Percentiles rank a stretch among this genome's conserved stretches.
Conservation (phyloP, 2,797 vertebrate species). For the Pangasius sanitwongsei region DNA sequence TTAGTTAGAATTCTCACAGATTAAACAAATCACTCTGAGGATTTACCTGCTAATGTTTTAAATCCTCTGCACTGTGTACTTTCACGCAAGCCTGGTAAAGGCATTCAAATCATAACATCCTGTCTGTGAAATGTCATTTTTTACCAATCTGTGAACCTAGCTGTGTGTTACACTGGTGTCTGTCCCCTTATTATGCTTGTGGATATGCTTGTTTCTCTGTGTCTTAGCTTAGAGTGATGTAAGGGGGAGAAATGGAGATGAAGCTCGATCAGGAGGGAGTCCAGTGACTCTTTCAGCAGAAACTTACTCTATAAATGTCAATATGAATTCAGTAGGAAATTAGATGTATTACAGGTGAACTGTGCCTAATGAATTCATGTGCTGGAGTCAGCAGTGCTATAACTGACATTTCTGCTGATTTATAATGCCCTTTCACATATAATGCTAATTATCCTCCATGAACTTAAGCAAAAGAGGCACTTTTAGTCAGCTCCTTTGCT, state of each 20-base stretch:
- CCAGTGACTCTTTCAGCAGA: constrained; percentile 44
- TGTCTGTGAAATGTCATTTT: constrained; percentile 29
- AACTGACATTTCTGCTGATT: constrained; percentile 55
- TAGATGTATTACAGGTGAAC: constrained; percentile 55
- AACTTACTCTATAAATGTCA: constrained; percentile 59
- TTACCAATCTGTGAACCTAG: constrained; percentile 1
- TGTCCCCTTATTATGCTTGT: constrained; percentile 33
- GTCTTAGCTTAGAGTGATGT: constrained; percentile 10
- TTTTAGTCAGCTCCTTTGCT: constrained; percentile 19
- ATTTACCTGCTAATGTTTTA: constrained; percentile 11
- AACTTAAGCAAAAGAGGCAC: constrained; percentile 37
- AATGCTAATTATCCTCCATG: constrained; percentile 53
- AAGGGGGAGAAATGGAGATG: constrained; percentile 8
- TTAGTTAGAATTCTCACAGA: neutral
- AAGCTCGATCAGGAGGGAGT: constrained; percentile 43
- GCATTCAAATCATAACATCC: neutral
- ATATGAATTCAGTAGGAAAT: constrained; percentile 59
- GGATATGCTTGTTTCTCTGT: constrained; percentile 10
- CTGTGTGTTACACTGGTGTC: constrained; percentile 33
- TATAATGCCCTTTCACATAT: constrained; percentile 55
- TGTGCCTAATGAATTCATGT: constrained; percentile 59
- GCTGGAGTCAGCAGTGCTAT: constrained; percentile 53
- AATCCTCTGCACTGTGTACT: constrained; percentile 19
- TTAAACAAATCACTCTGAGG: neutral
- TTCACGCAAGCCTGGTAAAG: neutral